phyloP scores from a whole-genome alignment of 2,113 vertebrate species.

The Rhea pennata region DNA sequence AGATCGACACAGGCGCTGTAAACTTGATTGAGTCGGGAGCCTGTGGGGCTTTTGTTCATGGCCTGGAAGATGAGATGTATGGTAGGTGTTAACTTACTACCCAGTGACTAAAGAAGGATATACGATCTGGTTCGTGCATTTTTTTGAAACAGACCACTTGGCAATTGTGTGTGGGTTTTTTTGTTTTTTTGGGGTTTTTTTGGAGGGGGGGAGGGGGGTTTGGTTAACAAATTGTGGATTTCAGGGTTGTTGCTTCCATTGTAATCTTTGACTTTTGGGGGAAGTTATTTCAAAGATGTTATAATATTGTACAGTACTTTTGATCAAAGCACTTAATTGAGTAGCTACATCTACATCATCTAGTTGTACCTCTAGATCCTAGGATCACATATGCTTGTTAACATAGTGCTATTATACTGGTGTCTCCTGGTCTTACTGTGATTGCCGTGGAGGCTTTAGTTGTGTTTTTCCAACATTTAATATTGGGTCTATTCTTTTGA shows the following conservation, averaged over 20 bases:
- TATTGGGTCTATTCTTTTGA: not conserved
- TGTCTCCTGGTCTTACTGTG: not conserved
- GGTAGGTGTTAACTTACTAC: constrained; percentile 74
- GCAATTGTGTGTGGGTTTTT: not conserved
- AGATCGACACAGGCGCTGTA: constrained; percentile 90
- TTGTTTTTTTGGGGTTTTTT: not conserved
- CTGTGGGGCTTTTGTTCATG: constrained; percentile 97
- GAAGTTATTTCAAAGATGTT: not conserved
- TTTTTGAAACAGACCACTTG: not conserved
- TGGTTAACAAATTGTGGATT: fast-evolving
- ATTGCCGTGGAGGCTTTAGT: not conserved
- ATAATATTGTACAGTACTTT: not conserved
- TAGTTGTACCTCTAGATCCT: not conserved
- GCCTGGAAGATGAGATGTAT: constrained; percentile 98
- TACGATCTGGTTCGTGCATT: not conserved
- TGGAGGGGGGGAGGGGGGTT: too few species aligned
- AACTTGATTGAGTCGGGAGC: constrained; percentile 96
- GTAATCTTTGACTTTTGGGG: not conserved
- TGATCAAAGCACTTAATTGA: not conserved
- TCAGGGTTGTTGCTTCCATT: fast-evolving
- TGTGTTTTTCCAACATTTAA: not conserved
- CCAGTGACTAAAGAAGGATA: not conserved
- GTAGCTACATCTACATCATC: not conserved
- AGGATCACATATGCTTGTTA: not conserved
- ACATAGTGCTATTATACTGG: fast-evolving